Evolutionary conservation across 2,113 vertebrate species (phyloP).

Genomic region (Otocyon megalotis): DNA sequence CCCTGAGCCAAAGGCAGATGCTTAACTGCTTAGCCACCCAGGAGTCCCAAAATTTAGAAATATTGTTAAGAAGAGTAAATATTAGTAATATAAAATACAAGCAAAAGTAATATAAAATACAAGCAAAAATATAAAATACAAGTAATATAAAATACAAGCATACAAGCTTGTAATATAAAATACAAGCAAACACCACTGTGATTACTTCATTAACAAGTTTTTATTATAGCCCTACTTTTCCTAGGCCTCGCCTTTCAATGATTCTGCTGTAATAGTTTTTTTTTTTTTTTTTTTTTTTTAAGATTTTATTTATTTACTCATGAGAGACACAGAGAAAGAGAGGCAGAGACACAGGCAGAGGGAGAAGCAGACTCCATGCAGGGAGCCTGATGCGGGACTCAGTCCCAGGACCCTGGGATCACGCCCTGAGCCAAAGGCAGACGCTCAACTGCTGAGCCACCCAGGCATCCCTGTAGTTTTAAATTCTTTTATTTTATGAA

Average conservation of each 20-base stretch:
- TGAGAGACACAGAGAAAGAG: no score
- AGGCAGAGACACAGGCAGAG: no score
- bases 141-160: neutral
- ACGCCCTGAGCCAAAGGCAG: no score
- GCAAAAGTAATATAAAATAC: neutral
- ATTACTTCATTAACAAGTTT: constrained; percentile 54
- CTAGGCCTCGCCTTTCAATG: constrained; percentile 42
- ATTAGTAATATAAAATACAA: neutral
- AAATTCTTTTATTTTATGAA: constrained; percentile 44
- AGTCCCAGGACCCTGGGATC: no score
- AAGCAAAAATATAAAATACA: no score
- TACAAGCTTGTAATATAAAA: constrained; percentile 14
- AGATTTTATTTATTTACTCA: no score
- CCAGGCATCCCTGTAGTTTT: neutral
- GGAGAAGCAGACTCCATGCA: no score
- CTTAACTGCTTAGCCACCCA: no score
- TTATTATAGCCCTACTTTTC: constrained; percentile 51
- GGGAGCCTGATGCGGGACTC: no score
- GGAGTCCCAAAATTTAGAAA: neutral
- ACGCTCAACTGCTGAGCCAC: no score
- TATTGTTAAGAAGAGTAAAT: constrained; percentile 19
- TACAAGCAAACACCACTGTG: neutral
- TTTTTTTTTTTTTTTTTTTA: neutral
- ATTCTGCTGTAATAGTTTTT: constrained; percentile 61
- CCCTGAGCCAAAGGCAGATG: no score